Percentiles rank a stretch among this genome's conserved stretches.
Evolutionary conservation across 1,140 invertebrate species (phyloP).

Genomic region (Chrysomallon squamiferum): DNA sequence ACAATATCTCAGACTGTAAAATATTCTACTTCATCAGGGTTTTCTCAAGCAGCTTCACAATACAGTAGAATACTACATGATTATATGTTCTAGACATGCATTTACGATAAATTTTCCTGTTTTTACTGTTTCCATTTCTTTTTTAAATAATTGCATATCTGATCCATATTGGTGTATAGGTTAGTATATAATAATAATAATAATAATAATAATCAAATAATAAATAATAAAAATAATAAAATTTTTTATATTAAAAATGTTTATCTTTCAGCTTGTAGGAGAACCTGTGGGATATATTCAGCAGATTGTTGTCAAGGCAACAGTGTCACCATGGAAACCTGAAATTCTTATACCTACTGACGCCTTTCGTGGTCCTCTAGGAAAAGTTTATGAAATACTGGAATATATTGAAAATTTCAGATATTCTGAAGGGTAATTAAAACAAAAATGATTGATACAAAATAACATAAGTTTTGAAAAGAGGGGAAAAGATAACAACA

Average conservation of each 20-base stretch:
- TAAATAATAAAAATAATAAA: too few relatives aligned
- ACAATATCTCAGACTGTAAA: background rate
- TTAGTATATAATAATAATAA: too few relatives aligned
- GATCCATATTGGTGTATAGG: too few relatives aligned
- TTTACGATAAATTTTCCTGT: too few relatives aligned
- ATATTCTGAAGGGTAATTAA: conserved; percentile 76
- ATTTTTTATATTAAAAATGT: too few relatives aligned
- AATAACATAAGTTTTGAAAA: too few relatives aligned
- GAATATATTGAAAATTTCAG: conserved; percentile 87
- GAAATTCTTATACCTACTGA: conserved; percentile 79
- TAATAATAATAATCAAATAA: too few relatives aligned
- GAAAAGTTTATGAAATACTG: conserved; percentile 84
- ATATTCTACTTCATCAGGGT: background rate
- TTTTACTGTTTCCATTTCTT: too few relatives aligned
- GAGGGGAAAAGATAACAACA: too few relatives aligned
- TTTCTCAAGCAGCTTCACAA: background rate
- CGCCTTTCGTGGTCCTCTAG: conserved; percentile 83
- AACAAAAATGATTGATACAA: too few relatives aligned
- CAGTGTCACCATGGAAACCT: conserved; percentile 85
- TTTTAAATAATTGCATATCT: too few relatives aligned
- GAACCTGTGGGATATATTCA: conserved; percentile 79
- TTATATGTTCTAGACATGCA: too few relatives aligned
- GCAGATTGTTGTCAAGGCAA: conserved; percentile 69
- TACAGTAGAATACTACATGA: background rate
- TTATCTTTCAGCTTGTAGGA: conserved; percentile 59